Conservation (phyloP, 2,113 vertebrate genomes). For the Sinocyclocheilus anophthalmus region DNA sequence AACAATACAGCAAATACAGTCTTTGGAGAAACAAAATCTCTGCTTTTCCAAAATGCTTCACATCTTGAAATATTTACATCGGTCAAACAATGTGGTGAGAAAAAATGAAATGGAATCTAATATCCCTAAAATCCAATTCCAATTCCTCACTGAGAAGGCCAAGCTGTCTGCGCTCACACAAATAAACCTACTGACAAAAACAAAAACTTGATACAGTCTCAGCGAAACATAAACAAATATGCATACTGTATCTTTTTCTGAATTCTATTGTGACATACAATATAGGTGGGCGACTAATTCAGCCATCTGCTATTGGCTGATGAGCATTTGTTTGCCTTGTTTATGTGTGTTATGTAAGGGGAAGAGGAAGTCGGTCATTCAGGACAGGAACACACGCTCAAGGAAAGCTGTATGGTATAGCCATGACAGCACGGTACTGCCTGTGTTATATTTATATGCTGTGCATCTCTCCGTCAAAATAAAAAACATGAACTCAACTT, state of each 20-base stretch:
- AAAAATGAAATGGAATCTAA: constrained; percentile 56
- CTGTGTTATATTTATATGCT: too few relatives aligned
- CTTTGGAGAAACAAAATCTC: background rate
- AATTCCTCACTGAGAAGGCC: constrained; percentile 44
- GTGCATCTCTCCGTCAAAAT: constrained; percentile 25
- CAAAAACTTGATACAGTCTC: constrained; percentile 36
- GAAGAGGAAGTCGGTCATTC: constrained; percentile 75
- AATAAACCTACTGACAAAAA: constrained; percentile 19
- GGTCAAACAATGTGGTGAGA: constrained; percentile 51
- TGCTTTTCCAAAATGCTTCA: constrained; percentile 40
- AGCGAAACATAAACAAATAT: constrained; percentile 19
- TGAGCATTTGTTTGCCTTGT: constrained; percentile 46
- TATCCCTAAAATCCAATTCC: constrained; percentile 47
- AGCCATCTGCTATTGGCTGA: constrained; percentile 21
- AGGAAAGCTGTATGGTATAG: constrained; percentile 62
- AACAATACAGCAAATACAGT: constrained; percentile 13
- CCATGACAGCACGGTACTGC: constrained; percentile 17
- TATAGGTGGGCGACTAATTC: background rate
- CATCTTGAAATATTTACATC: constrained; percentile 54
- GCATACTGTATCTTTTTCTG: background rate
- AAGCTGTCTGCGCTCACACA: constrained; percentile 38
- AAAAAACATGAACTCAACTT: constrained; percentile 45
- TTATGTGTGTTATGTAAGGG: constrained; percentile 71
- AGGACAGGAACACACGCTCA: constrained; percentile 75
- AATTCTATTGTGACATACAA: constrained; percentile 29